Evolutionary conservation across 1,140 invertebrate genomes (phyloP).

Genomic region (Pseudobourletiella spinata): DNA sequence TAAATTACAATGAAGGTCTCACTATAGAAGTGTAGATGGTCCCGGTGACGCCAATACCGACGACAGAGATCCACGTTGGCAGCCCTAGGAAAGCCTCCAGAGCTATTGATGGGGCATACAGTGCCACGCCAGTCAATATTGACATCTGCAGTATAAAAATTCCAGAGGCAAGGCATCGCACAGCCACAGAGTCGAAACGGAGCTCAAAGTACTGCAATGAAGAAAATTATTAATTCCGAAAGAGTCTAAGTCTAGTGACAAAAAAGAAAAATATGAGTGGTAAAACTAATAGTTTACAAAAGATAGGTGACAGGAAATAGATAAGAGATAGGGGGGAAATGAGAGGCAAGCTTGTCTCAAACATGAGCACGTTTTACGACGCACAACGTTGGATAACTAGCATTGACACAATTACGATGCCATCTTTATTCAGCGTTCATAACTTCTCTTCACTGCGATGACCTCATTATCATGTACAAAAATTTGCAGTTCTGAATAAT

Average conservation of each 20-base stretch:
- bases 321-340: too few species aligned
- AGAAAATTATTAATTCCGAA: not conserved
- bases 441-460: too few species aligned
- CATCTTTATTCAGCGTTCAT: too few species aligned
- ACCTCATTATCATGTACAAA: too few species aligned
- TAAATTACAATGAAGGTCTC: too few species aligned
- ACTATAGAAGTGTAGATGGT: slow-evolving; percentile 1
- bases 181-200: slow-evolving; percentile 27
- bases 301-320: too few species aligned
- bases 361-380: not conserved
- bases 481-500: too few species aligned
- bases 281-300: not conserved
- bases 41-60: slow-evolving; percentile 26
- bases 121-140: slow-evolving; percentile 13
- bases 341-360: not conserved
- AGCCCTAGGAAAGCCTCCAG: slow-evolving; percentile 29
- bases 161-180: slow-evolving; percentile 16
- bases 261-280: not conserved
- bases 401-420: too few species aligned
- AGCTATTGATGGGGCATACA: slow-evolving; percentile 32
- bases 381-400: too few species aligned
- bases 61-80: slow-evolving; percentile 26
- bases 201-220: slow-evolving; percentile 28
- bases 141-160: slow-evolving; percentile 31
- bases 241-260: not conserved